phyloP scores from a whole-genome alignment of 2,113 vertebrate species.

The Nyctereutes procyonoides region DNA sequence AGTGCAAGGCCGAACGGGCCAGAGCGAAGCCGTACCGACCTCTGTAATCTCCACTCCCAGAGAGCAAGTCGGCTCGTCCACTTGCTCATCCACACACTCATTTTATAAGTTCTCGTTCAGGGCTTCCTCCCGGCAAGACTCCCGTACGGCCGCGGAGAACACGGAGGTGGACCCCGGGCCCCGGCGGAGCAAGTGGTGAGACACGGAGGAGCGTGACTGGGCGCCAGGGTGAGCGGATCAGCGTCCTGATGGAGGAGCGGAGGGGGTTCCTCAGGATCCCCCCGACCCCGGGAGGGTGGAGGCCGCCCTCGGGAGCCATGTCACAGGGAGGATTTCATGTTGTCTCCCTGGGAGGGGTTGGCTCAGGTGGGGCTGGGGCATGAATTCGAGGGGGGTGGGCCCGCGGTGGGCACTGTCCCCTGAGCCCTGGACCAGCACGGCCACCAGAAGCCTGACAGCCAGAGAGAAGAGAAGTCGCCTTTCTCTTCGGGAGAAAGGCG shows the following conservation, averaged over 20 bases:
- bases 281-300: too few relatives aligned
- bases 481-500: too few relatives aligned
- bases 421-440: not conserved
- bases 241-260: accelerated
- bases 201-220: accelerated
- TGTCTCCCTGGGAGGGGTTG: too few relatives aligned
- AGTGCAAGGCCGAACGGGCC: accelerated
- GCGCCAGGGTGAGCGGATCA: accelerated
- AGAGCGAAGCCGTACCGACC: accelerated
- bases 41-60: too few relatives aligned
- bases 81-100: not conserved
- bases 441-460: not conserved
- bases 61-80: not conserved
- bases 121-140: too few relatives aligned
- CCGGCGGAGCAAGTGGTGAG: not conserved
- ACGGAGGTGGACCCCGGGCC: accelerated
- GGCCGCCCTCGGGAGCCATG: too few relatives aligned
- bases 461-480: accelerated
- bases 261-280: too few relatives aligned
- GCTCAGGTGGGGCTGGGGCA: not conserved
- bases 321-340: accelerated
- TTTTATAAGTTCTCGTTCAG: too few relatives aligned
- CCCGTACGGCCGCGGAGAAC: accelerated
- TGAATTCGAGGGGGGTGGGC: accelerated
- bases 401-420: accelerated